phyloP scores from a whole-genome alignment of 1,140 invertebrate genomes.

The Diorhabda carinulata region DNA sequence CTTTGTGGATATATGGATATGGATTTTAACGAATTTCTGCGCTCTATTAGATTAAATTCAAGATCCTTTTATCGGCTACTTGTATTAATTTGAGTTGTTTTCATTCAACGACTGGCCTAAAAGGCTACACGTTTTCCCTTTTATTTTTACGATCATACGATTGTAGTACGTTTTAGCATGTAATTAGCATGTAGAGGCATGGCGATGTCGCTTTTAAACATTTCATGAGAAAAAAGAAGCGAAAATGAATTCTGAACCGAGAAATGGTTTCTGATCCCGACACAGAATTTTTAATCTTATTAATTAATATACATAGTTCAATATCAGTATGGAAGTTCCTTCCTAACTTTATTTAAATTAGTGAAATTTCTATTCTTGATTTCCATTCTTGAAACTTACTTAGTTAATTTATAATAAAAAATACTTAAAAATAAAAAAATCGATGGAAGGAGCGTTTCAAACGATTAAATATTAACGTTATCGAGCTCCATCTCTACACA shows the following conservation, averaged over 20 bases:
- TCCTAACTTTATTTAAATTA: no score
- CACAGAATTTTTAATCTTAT: background rate
- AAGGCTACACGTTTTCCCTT: background rate
- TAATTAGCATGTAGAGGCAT: constrained; percentile 5
- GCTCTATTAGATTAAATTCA: no score
- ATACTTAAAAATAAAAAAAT: background rate
- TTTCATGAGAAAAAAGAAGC: constrained; percentile 4
- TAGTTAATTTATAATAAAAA: background rate
- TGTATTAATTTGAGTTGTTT: no score
- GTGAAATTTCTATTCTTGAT: background rate
- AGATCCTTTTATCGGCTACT: no score
- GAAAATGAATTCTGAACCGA: background rate
- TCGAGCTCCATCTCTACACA: background rate
- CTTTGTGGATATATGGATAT: no score
- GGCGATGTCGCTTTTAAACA: constrained; percentile 5
- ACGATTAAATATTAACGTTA: background rate
- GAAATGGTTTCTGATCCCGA: background rate
- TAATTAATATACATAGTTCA: no score
- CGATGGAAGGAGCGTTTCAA: background rate
- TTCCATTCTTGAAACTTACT: background rate
- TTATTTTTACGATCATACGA: background rate
- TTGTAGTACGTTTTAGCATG: constrained; percentile 11
- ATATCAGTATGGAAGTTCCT: no score
- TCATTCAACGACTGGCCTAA: background rate
- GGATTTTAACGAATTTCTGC: no score